Evolutionary conservation across 2,113 vertebrate species (phyloP).

Genomic region (Gobius niger): DNA sequence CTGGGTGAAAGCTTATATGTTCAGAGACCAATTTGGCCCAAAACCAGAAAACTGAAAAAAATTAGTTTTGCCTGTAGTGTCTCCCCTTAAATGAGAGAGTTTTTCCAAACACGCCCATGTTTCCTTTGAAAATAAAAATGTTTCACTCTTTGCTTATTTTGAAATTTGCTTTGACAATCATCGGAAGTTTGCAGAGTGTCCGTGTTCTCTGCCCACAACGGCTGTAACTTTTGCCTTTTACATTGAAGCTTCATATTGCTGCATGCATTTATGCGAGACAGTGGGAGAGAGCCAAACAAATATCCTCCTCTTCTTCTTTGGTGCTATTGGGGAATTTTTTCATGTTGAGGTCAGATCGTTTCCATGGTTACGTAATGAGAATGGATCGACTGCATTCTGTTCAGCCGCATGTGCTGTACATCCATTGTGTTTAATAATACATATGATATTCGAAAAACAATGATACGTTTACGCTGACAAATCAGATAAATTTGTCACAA

Average conservation of each 20-base stretch:
- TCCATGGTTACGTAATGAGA: constrained; percentile 45
- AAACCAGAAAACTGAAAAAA: too few species aligned
- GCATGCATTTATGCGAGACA: constrained; percentile 5
- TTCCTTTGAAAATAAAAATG: background rate
- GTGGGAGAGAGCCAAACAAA: background rate
- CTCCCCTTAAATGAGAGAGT: too few species aligned
- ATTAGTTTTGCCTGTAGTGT: too few species aligned
- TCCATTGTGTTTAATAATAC: constrained; percentile 37
- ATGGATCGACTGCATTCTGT: constrained; percentile 1
- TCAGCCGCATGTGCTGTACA: background rate
- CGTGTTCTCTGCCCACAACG: background rate
- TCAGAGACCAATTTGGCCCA: too few species aligned
- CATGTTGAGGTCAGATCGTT: constrained; percentile 27
- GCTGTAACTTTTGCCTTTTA: background rate
- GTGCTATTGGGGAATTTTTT: constrained; percentile 12
- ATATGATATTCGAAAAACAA: constrained; percentile 40
- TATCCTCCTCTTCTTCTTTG: constrained; percentile 3
- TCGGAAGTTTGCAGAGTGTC: background rate
- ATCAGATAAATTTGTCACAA: constrained; percentile 43
- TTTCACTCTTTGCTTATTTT: background rate
- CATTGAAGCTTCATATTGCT: background rate
- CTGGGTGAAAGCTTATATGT: too few species aligned
- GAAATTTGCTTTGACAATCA: background rate
- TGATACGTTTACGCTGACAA: constrained; percentile 24
- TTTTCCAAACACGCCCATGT: too few species aligned